Percentiles rank a stretch among this genome's conserved stretches.
Conservation (phyloP, 2,888 invertebrate species). For the Ischnus inquisitorius region DNA sequence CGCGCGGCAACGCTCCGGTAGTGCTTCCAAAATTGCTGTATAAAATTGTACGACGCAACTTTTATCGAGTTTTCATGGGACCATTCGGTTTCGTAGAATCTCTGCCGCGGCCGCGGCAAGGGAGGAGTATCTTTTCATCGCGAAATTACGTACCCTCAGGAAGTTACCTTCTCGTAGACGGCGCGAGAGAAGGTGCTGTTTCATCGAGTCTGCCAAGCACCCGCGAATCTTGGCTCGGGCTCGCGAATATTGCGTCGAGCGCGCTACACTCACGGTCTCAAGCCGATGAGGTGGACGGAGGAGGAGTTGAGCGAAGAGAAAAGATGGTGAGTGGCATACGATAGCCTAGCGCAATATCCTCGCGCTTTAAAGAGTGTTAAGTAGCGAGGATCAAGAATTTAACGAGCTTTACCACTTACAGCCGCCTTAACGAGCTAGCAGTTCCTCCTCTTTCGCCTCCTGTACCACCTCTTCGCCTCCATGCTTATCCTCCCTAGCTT, state of each 20-base stretch:
- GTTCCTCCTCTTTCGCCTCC: slow-evolving; percentile 48
- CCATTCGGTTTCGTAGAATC: slow-evolving; percentile 32
- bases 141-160: slow-evolving; percentile 30
- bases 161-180: slow-evolving; percentile 34
- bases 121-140: slow-evolving; percentile 41
- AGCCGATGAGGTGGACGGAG: slow-evolving; percentile 18
- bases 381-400: slow-evolving; percentile 71
- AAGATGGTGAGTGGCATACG: slow-evolving; percentile 52
- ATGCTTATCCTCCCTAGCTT: slow-evolving; percentile 47
- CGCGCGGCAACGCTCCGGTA: slow-evolving; percentile 3
- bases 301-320: neutral
- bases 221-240: slow-evolving; percentile 32
- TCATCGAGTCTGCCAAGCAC: slow-evolving; percentile 45
- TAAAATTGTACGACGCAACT: slow-evolving; percentile 59
- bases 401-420: slow-evolving; percentile 71
- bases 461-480: slow-evolving; percentile 22
- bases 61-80: slow-evolving; percentile 59
- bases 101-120: slow-evolving; percentile 1
- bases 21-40: slow-evolving; percentile 46
- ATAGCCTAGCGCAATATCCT: slow-evolving; percentile 58
- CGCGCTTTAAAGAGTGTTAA: slow-evolving; percentile 69
- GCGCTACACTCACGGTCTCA: slow-evolving; percentile 37
- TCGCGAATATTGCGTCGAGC: slow-evolving; percentile 31
- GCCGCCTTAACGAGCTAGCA: slow-evolving; percentile 69
- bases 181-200: slow-evolving; percentile 17